Conservation (phyloP, 1,140 invertebrate genomes). For the Teleogryllus occipitalis region DNA sequence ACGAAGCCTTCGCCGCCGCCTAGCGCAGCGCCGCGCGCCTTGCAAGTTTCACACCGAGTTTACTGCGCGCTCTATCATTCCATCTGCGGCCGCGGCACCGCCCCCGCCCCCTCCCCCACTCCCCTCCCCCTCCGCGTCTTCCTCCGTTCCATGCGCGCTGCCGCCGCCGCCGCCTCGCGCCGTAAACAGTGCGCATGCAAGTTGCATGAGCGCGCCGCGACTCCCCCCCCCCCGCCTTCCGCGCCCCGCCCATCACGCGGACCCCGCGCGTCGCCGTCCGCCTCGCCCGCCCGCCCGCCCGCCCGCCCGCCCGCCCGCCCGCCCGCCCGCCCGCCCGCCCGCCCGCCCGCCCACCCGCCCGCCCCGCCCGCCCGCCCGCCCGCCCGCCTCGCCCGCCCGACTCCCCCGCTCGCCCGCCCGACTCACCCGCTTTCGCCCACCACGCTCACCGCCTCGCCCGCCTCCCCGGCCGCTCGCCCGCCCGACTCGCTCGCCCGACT, state of each 20-base stretch:
- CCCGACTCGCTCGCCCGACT: too few relatives aligned
- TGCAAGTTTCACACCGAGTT: not conserved
- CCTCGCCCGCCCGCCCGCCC: not conserved
- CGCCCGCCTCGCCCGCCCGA: not conserved
- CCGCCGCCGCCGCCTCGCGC: not conserved
- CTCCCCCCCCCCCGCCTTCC: not conserved
- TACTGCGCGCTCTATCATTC: conserved; percentile 3
- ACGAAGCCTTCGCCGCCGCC: not conserved
- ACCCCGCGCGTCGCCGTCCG: not conserved
- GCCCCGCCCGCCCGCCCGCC: not conserved
- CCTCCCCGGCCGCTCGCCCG: not conserved
- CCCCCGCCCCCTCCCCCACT: too few relatives aligned
- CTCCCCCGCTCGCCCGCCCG: not conserved
- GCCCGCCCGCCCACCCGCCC: too few relatives aligned
- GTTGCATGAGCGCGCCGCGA: conserved; percentile 6
- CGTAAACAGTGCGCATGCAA: not conserved
- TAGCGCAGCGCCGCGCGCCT: not conserved
- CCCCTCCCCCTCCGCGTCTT: too few relatives aligned
- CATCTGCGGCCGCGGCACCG: not conserved
- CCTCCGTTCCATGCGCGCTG: too few relatives aligned
- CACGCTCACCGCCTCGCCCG: not conserved
- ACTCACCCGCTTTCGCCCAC: too few relatives aligned
- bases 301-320: too few relatives aligned
- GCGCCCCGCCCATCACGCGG: conserved; percentile 12
- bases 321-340: too few relatives aligned